Evolutionary conservation across 2,113 vertebrate species (phyloP).

Genomic region (Chauna torquata): DNA sequence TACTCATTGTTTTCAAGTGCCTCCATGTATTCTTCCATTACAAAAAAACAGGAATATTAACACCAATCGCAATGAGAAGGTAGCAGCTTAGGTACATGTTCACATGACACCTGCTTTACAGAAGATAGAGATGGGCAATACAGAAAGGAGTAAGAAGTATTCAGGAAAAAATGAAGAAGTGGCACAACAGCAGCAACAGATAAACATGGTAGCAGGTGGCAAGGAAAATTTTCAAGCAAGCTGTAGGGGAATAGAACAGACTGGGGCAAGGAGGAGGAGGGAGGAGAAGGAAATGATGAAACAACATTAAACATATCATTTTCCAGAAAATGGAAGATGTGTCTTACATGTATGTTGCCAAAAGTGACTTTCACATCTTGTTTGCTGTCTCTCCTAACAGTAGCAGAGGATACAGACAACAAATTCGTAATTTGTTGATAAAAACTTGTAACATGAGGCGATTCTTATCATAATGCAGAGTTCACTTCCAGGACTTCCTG

Average conservation of each 20-base stretch:
- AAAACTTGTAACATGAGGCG: neutral
- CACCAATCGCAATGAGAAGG: neutral
- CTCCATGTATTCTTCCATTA: neutral
- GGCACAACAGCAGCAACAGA: neutral
- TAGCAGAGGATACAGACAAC: neutral
- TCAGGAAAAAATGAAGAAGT: neutral
- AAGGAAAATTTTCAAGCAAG: neutral
- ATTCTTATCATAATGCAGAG: neutral
- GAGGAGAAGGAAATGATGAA: neutral
- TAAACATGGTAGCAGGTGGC: neutral
- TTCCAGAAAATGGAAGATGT: neutral
- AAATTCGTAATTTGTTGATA: neutral
- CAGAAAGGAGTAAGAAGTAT: neutral
- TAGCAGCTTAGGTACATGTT: neutral
- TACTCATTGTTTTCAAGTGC: neutral
- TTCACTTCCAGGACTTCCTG: neutral
- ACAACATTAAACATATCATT: neutral
- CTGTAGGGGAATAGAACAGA: neutral
- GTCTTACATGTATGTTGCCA: neutral
- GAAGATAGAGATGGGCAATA: neutral
- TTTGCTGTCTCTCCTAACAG: neutral
- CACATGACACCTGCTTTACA: neutral
- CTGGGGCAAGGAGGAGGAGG: neutral
- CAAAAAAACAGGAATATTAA: neutral
- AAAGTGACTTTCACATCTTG: neutral